phyloP scores from a whole-genome alignment of 2,888 invertebrate genomes.

The Drosophila peninsularis region DNA sequence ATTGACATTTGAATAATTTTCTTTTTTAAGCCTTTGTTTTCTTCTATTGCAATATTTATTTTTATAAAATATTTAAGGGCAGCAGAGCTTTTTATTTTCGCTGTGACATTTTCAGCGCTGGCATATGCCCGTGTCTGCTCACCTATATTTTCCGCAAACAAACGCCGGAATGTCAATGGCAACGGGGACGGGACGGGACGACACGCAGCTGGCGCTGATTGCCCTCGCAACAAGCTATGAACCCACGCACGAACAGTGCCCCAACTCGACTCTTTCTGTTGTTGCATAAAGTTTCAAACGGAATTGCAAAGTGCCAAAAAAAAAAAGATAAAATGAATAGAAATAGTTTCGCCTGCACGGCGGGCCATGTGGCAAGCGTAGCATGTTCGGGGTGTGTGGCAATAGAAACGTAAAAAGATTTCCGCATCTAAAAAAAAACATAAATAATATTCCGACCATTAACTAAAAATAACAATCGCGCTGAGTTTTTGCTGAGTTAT shows the following conservation, averaged over 20 bases:
- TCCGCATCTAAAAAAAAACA: conserved; percentile 38
- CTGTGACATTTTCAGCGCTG: conserved; percentile 26
- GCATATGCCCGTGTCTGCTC: conserved; percentile 18
- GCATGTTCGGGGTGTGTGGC: conserved; percentile 30
- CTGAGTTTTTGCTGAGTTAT: conserved; percentile 50
- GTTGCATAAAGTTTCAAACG: conserved; percentile 23
- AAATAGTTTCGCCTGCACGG: conserved; percentile 36
- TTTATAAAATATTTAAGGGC: conserved; percentile 23
- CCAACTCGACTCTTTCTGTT: conserved; percentile 8
- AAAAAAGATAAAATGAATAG: conserved; percentile 10
- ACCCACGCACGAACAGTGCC: conserved; percentile 36
- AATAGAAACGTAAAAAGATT: conserved; percentile 30
- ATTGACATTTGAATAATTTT: not conserved
- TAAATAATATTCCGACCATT: conserved; percentile 53
- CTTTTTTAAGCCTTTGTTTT: not conserved
- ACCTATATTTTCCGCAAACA: conserved; percentile 10
- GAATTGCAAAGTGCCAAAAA: conserved; percentile 29
- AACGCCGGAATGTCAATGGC: conserved; percentile 48
- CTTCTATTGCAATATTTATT: conserved; percentile 15
- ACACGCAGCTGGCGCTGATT: conserved; percentile 42
- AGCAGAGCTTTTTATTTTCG: conserved; percentile 13
- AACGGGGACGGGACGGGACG: conserved; percentile 33
- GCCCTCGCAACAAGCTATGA: not conserved
- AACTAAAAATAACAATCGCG: conserved; percentile 61
- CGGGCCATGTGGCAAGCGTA: conserved; percentile 45